Conservation (phyloP, 2,888 invertebrate species). For the Harpalus rubripes region DNA sequence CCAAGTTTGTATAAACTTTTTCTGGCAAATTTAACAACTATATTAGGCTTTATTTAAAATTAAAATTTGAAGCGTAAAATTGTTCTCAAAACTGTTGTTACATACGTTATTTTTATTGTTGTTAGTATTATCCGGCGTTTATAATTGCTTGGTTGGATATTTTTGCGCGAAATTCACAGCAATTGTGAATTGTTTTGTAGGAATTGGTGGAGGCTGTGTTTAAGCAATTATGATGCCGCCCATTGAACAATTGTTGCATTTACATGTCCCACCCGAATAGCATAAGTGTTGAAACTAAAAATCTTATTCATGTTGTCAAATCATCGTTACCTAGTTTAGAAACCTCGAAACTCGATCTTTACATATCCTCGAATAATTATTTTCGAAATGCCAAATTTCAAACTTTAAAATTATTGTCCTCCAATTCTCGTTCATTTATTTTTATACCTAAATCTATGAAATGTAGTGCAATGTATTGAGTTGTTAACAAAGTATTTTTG, state of each 20-base stretch:
- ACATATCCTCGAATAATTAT: constrained; percentile 38
- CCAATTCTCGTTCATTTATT: constrained; percentile 53
- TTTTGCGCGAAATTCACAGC: constrained; percentile 36
- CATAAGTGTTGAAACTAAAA: constrained; percentile 42
- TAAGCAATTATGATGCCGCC: constrained; percentile 63
- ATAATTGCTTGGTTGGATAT: constrained; percentile 47
- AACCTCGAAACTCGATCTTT: constrained; percentile 16
- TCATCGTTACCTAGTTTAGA: constrained; percentile 43
- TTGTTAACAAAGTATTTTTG: constrained; percentile 59
- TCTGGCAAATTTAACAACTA: no score
- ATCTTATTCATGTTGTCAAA: constrained; percentile 48
- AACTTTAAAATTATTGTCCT: constrained; percentile 28
- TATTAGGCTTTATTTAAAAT: no score
- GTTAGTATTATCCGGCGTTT: constrained; percentile 30
- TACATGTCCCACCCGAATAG: constrained; percentile 14
- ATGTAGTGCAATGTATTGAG: constrained; percentile 44
- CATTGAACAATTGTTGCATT: constrained; percentile 35
- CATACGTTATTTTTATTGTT: neutral
- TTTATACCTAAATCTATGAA: constrained; percentile 53
- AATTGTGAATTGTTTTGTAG: neutral
- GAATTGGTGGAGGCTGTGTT: constrained; percentile 64
- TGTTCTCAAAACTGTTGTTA: no score
- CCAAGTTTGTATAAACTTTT: no score
- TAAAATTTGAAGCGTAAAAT: no score
- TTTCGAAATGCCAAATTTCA: constrained; percentile 52